phyloP scores from a whole-genome alignment of 2,797 vertebrate genomes.

The Moxostoma hubbsi region DNA sequence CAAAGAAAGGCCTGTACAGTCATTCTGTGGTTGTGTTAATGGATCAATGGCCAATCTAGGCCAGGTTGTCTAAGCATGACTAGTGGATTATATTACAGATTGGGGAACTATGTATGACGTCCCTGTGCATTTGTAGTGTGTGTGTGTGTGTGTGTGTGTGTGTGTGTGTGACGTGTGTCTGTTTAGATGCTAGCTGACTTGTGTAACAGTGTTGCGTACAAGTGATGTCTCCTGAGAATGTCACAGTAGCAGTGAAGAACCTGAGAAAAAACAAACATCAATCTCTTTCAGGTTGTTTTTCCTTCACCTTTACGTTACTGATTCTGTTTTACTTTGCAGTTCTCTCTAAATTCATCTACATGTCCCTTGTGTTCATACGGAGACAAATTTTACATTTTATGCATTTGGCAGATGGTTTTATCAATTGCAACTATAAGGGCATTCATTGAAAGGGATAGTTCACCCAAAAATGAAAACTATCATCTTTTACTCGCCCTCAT shows the following conservation, averaged over 20 bases:
- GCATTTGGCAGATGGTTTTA: too few relatives aligned
- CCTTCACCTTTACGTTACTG: neutral
- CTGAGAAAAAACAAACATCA: neutral
- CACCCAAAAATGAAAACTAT: too few relatives aligned
- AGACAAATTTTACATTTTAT: too few relatives aligned
- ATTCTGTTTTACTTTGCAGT: neutral
- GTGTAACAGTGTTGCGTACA: neutral
- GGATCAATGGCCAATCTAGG: slow-evolving; percentile 31
- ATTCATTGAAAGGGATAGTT: too few relatives aligned
- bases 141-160: neutral
- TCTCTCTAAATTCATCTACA: neutral
- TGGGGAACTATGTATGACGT: neutral
- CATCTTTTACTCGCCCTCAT: too few relatives aligned
- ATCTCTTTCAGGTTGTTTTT: neutral
- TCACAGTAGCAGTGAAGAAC: slow-evolving; percentile 1
- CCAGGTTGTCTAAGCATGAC: slow-evolving; percentile 28
- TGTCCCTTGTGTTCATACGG: neutral
- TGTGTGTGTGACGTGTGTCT: neutral
- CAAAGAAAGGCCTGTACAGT: neutral
- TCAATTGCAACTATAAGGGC: too few relatives aligned
- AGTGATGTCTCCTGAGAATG: slow-evolving; percentile 3
- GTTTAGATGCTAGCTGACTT: neutral
- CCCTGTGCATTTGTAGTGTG: neutral
- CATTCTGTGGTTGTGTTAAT: neutral
- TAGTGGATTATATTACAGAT: slow-evolving; percentile 22